phyloP scores from a whole-genome alignment of 2,888 invertebrate species.

The Eupeodes luniger region DNA sequence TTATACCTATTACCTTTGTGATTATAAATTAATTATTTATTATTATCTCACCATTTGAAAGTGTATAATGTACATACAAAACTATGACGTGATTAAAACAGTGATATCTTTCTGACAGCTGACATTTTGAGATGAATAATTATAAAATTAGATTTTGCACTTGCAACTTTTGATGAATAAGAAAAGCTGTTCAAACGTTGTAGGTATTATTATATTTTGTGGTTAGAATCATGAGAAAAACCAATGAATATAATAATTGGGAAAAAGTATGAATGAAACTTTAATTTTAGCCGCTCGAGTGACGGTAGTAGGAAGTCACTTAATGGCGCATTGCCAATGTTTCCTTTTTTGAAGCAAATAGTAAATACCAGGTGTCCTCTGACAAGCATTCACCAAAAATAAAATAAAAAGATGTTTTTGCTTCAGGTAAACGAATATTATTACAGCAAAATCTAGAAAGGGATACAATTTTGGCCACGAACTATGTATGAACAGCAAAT shows the following conservation, averaged over 20 bases:
- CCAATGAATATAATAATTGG: background rate
- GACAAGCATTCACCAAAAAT: no score
- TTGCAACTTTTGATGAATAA: conserved; percentile 11
- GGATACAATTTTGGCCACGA: no score
- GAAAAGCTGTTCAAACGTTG: background rate
- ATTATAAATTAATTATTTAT: background rate
- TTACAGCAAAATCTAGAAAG: no score
- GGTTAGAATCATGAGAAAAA: background rate
- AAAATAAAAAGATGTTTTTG: no score
- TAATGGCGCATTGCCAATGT: background rate
- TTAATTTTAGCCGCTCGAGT: background rate
- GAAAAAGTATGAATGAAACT: conserved; percentile 16
- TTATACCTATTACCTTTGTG: background rate
- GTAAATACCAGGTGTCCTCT: no score
- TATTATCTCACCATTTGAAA: background rate
- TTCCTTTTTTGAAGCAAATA: background rate
- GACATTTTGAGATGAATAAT: conserved; percentile 19
- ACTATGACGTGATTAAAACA: conserved; percentile 24
- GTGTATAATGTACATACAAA: background rate
- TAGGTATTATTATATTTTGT: background rate
- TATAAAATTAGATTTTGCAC: conserved; percentile 21
- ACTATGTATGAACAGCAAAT: no score
- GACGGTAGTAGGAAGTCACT: background rate
- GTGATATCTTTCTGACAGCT: conserved; percentile 35
- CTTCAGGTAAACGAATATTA: no score